Percentiles rank a stretch among this genome's conserved stretches.
Conservation (phyloP, 30 jellyfish, hydroid and myxozoan genomes). For the Phacellophora camtschatica region DNA sequence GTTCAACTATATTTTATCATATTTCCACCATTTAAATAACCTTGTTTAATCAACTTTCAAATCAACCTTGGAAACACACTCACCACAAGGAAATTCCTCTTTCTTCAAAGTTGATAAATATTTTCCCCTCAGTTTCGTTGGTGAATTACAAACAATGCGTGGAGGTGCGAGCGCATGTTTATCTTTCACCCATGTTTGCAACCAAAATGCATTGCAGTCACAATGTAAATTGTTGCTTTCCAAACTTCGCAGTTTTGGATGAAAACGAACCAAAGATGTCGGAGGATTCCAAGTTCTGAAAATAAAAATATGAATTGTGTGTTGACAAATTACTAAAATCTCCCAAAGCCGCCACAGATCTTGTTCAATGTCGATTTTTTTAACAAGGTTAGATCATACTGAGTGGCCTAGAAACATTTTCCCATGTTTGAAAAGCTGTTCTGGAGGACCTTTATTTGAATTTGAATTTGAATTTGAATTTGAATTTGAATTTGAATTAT, state of each 20-base stretch:
- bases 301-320: neutral
- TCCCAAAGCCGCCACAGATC: too few species aligned
- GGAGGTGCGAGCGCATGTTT: neutral
- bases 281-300: conserved; percentile 89
- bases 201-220: conserved; percentile 87
- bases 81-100: conserved; percentile 69
- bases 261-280: conserved; percentile 47
- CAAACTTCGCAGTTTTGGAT: conserved; percentile 54
- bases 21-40: too few species aligned
- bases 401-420: too few species aligned
- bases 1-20: too few species aligned
- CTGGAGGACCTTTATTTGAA: too few species aligned
- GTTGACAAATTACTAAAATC: too few species aligned
- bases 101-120: conserved; percentile 27
- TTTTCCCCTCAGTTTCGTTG: conserved; percentile 36
- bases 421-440: too few species aligned
- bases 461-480: too few species aligned
- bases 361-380: too few species aligned
- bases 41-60: neutral
- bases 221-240: conserved; percentile 78
- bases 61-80: neutral
- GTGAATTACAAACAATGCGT: conserved; percentile 56
- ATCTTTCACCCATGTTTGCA: conserved; percentile 63
- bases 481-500: too few species aligned
- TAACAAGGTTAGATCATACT: too few species aligned